Evolutionary conservation across 1,140 invertebrate species (phyloP).

Genomic region (Drosophila equinoxialis): DNA sequence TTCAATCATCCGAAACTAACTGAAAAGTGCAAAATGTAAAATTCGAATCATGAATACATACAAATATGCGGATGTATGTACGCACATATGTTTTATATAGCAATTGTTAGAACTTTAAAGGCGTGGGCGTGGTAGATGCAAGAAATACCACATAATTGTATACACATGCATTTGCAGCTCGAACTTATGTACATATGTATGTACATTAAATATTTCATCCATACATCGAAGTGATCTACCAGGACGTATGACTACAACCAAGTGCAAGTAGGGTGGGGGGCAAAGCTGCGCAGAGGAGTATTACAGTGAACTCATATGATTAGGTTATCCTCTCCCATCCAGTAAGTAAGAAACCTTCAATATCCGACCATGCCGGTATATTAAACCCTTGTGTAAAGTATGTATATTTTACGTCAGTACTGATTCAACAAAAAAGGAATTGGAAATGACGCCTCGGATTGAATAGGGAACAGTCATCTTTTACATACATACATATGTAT

Average conservation of each 20-base stretch:
- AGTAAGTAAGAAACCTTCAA: not conserved
- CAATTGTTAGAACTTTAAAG: constrained; percentile 4
- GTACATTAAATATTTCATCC: not conserved
- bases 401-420: no score
- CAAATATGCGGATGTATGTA: not conserved
- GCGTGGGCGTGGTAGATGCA: constrained; percentile 5
- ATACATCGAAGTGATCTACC: constrained; percentile 9
- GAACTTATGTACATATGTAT: not conserved
- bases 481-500: no score
- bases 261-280: not conserved
- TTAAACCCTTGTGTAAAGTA: not conserved
- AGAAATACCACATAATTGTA: constrained; percentile 4
- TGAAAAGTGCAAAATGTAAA: constrained; percentile 1
- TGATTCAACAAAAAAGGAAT: no score
- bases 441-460: no score
- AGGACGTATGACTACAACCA: not conserved
- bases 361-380: not conserved
- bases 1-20: constrained; percentile 11
- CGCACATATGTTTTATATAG: not conserved
- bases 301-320: not conserved
- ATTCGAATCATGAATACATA: not conserved
- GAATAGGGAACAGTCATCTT: no score
- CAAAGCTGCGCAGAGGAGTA: not conserved
- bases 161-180: not conserved
- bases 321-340: not conserved